A percentile compares a stretch with the other conserved stretches of the same genome.
These are phyloP conservation scores for Agonopterix subpropinquella DNA, from an alignment of 2,888 invertebrate genomes.

Conservation along the genomic window DNA sequence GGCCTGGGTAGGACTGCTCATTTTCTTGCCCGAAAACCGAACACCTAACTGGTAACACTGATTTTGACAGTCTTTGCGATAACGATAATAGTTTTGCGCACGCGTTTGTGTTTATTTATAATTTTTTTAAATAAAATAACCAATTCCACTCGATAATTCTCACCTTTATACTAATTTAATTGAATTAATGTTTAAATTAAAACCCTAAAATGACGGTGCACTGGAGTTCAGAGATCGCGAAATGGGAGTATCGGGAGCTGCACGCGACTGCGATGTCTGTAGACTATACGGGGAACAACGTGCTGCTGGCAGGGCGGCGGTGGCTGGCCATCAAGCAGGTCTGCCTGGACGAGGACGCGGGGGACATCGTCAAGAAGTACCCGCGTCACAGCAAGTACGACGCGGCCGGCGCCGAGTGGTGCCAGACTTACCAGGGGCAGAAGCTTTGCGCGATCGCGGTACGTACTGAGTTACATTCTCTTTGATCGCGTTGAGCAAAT, in stretches of 20 bases:
- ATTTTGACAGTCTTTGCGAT: too few species aligned
- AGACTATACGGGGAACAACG: conserved; percentile 89
- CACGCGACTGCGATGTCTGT: conserved; percentile 96
- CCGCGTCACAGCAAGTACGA: conserved; percentile 95
- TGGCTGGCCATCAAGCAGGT: conserved; percentile 86
- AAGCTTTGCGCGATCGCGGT: conserved; percentile 92
- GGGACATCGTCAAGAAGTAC: conserved; percentile 83
- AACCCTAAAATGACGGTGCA: conserved; percentile 51
- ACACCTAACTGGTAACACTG: too few species aligned
- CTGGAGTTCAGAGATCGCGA: conserved; percentile 70
- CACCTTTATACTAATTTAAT: too few species aligned
- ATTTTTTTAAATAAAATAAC: too few species aligned
- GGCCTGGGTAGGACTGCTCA: too few species aligned
- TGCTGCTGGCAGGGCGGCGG: conserved; percentile 88
- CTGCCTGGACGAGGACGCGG: conserved; percentile 82
- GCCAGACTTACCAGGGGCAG: conserved; percentile 84
- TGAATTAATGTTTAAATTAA: not conserved
- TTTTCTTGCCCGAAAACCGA: too few species aligned
- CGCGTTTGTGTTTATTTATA: too few species aligned
- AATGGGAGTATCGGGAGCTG: conserved; percentile 88
- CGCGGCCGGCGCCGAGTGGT: conserved; percentile 95
- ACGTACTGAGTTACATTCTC: too few species aligned
- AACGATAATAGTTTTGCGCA: too few species aligned
- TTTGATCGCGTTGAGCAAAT: too few species aligned
- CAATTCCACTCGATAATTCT: too few species aligned